Percentiles rank a stretch among this genome's conserved stretches.
Conservation (phyloP, 2,113 vertebrate genomes). For the Microcebus griseorufus region DNA sequence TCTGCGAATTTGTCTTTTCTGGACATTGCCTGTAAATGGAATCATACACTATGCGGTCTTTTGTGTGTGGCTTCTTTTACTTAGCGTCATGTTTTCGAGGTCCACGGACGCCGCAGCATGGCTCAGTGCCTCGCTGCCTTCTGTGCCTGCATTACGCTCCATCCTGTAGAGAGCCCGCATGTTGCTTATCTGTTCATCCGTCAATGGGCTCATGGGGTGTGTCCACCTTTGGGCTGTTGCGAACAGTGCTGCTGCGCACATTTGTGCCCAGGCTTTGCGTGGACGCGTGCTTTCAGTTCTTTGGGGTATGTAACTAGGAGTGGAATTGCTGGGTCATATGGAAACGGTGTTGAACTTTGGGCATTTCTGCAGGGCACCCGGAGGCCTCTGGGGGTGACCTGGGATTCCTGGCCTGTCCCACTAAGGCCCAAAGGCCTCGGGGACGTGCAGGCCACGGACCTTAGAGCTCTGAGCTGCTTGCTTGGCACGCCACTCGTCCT, state of each 20-base stretch:
- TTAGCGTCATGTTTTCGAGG: not conserved
- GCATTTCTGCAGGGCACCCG: not conserved
- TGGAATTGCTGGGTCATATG: not conserved
- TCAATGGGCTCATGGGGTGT: not conserved
- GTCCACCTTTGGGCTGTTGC: not conserved
- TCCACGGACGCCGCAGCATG: rapidly evolving
- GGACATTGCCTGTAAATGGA: too few species aligned
- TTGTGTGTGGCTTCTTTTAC: not conserved
- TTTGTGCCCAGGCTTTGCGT: not conserved
- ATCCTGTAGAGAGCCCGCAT: rapidly evolving
- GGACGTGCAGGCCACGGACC: not conserved
- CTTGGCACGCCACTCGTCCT: rapidly evolving
- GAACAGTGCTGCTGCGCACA: not conserved
- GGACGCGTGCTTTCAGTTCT: not conserved
- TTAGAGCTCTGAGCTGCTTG: rapidly evolving
- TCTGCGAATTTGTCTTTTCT: not conserved
- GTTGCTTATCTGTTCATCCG: too few species aligned
- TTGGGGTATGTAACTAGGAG: not conserved
- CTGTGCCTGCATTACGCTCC: not conserved
- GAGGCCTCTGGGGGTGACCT: not conserved
- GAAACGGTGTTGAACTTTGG: not conserved
- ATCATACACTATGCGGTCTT: not conserved
- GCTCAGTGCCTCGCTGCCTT: not conserved
- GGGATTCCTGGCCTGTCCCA: not conserved
- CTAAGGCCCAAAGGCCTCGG: not conserved